These are phyloP conservation scores for Ibidorhyncha struthersii DNA, from an alignment of 2,113 vertebrate species.

Conservation along the genomic window DNA sequence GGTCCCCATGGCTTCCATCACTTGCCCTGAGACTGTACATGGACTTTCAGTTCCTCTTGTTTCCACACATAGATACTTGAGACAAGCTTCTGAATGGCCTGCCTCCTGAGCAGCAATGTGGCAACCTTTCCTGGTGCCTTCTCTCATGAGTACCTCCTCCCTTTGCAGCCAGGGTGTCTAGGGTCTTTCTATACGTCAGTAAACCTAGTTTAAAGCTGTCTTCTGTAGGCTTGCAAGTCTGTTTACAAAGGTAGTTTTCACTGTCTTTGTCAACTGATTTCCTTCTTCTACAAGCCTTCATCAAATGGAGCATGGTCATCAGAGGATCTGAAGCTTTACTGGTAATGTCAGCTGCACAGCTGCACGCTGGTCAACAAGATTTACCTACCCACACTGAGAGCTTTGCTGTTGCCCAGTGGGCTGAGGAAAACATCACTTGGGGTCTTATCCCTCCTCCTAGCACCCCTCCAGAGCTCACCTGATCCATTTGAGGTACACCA, in stretches of 20 bases:
- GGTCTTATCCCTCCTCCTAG: neutral
- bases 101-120: neutral
- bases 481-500: neutral
- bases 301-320: neutral
- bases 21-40: neutral
- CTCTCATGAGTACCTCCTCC: neutral
- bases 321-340: neutral
- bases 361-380: neutral
- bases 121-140: neutral
- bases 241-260: neutral
- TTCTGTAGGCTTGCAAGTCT: neutral
- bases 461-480: neutral
- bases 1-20: too few relatives aligned
- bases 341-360: neutral
- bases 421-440: neutral
- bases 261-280: neutral
- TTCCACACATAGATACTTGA: neutral
- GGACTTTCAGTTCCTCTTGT: neutral
- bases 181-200: neutral
- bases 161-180: neutral
- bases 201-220: neutral
- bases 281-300: neutral
- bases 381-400: neutral
- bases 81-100: neutral
- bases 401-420: neutral